Base-by-base conservation (phyloP, 2,888 invertebrate species). In the Syritta pipiens region DNA sequence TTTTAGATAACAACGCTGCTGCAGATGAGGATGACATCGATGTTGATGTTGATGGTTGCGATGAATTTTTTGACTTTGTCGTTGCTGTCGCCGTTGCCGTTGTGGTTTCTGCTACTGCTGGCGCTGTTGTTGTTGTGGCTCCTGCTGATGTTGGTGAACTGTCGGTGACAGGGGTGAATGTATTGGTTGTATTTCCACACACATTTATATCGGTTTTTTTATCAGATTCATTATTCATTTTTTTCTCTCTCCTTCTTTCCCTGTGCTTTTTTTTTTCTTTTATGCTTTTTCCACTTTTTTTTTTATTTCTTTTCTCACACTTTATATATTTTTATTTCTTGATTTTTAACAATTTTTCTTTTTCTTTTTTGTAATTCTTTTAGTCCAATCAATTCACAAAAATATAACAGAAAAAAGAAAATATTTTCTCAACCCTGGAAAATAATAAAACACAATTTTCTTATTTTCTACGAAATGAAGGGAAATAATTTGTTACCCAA, bases 181-280 rank as follows among this genome's bases (percentile, higher is more conserved):
- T 87, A 85, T 86, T 86, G 82, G 82, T 84, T 81, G 82, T 83
- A 82, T 83, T 83, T 83, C 84, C 85, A 83, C 85, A 83, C 85
- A 86, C 85, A 85, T 84, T 87, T 83, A 86, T 85, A 84, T 86
- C 86, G 85, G 84, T 85, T 84, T 84, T 86, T 85, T 88, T 88
- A 82, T 83, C 83, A 82, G 82, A 83, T 85, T 86, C 87, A 88
- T 88, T 87, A 88, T 88, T 88, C 83, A 84, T 84, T 84, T 84
- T 83, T 68, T 74, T 82, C 57, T 72, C 60, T 59, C 75, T 81
- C 68, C 40, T 63, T 67, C 67, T 72, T 65, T 24, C 51, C 76
- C 60, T 82, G 62, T 46, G 20, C 24, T 40, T 51, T 42, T 49
- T 22, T 48, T 42, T 49, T 37, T 17, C 17, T 49, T 57, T 48